Conservation (phyloP, 2,888 invertebrate genomes). For the Charanyca ferruginea region DNA sequence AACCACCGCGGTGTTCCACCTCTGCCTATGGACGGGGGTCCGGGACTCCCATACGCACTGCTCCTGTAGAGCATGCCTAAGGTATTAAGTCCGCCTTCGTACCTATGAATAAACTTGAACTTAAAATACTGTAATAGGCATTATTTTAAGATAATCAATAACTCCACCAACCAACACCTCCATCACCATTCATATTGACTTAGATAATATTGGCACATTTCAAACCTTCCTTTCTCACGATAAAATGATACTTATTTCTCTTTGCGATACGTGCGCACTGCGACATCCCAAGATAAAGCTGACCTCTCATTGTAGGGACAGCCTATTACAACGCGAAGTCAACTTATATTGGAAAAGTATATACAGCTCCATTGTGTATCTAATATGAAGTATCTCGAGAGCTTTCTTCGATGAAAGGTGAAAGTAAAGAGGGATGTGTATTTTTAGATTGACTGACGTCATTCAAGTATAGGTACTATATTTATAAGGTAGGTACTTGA, state of each 20-base stretch:
- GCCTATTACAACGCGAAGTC: background rate
- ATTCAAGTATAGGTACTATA: slow-evolving; percentile 18
- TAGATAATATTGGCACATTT: slow-evolving; percentile 4
- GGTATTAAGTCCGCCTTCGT: too few species aligned
- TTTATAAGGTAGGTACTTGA: slow-evolving; percentile 22
- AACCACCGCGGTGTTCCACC: too few species aligned
- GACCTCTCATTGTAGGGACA: background rate
- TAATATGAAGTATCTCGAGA: slow-evolving; percentile 18
- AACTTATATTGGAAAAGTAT: background rate
- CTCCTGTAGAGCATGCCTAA: too few species aligned
- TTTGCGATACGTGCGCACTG: background rate
- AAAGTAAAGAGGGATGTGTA: slow-evolving; percentile 32
- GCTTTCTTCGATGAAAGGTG: slow-evolving; percentile 21
- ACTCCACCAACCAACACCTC: background rate
- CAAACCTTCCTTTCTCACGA: background rate
- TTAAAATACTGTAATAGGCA: too few species aligned
- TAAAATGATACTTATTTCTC: slow-evolving; percentile 22
- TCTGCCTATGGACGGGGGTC: too few species aligned
- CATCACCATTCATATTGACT: slow-evolving; percentile 17
- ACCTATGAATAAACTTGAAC: too few species aligned
- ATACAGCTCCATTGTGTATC: background rate
- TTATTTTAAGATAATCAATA: slow-evolving; percentile 1
- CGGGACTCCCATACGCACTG: too few species aligned
- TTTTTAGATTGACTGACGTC: slow-evolving; percentile 41
- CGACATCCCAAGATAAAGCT: background rate